A percentile compares a stretch with the other conserved stretches of the same genome.
These are phyloP conservation scores for Hermodice carunculata DNA, from an alignment of 2,888 invertebrate genomes.

Conservation along the genomic window DNA sequence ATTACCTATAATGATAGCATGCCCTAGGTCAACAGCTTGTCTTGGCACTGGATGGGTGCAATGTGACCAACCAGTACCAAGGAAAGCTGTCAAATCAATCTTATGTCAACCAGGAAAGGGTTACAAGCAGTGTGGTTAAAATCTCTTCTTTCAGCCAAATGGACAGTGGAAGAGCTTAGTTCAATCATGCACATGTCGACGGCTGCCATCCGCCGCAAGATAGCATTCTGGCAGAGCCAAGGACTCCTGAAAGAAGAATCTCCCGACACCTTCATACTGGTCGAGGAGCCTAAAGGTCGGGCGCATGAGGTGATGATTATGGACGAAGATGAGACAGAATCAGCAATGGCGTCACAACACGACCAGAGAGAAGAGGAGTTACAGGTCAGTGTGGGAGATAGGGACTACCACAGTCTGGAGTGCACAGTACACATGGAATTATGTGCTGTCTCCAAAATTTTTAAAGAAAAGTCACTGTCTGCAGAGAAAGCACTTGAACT, in stretches of 20 bases:
- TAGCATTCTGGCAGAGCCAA: conserved; percentile 95
- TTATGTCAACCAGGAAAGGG: too few relatives aligned
- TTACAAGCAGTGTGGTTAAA: too few relatives aligned
- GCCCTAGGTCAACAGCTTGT: too few relatives aligned
- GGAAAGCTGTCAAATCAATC: too few relatives aligned
- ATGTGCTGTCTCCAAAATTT: too few relatives aligned
- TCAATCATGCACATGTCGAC: conserved; percentile 88
- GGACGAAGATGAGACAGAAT: conserved; percentile 89
- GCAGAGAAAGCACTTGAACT: too few relatives aligned
- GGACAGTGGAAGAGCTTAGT: conserved; percentile 90
- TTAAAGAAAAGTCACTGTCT: too few relatives aligned
- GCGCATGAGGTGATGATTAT: conserved; percentile 74
- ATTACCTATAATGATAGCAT: too few relatives aligned
- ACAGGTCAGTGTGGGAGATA: conserved; percentile 72
- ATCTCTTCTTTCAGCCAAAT: conserved; percentile 75
- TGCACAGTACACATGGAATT: too few relatives aligned
- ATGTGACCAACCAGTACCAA: too few relatives aligned
- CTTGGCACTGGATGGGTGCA: too few relatives aligned
- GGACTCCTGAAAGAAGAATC: conserved; percentile 84
- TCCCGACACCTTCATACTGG: conserved; percentile 77
- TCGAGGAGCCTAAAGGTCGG: conserved; percentile 66
- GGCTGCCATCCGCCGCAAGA: conserved; percentile 86
- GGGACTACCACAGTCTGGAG: too few relatives aligned
- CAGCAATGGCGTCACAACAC: conserved; percentile 94
- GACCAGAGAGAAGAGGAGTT: conserved; percentile 95